Evolutionary conservation across 1,140 invertebrate genomes (phyloP), one percentile per base, ranked within the genome.

Genomic region (Lanistes nyassanus): DNA sequence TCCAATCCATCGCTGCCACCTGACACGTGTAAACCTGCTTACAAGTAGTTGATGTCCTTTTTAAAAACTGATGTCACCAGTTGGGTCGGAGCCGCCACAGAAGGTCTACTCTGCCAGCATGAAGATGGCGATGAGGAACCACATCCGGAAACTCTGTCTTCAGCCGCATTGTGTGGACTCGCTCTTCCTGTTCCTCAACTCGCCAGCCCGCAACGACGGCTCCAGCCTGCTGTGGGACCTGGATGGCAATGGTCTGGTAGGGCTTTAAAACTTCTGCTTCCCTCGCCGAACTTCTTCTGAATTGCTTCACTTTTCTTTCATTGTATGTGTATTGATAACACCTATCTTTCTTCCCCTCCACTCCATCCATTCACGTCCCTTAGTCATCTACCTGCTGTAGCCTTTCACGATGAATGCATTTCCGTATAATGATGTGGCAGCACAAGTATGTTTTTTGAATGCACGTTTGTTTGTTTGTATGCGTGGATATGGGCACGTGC

Each of bases 181-280:
- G 0, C 82, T 92, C 3, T 87, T 91, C 31, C 71, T 92, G 21
- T 92, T 92, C 77, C 73, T 92, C 65, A 91, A 91, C 76, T 90
- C 89, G 74, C 91, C 91, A 0, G 84, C 90, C 0, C 85, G 82
- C 64, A 86, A 82, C 36, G 90, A 91, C 74, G 91, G 91, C 7
- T 86, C 89, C 11, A 84, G 85, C 23, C 81, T 91, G 0, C 86
- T 92, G 0, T 92, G 91, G 91, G 91, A 92, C 81, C 73, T 87
- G 47, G 87, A 92, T 76, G 78, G 83, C 5, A 89, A 92, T 83
- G 91, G 91, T 77, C 79, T 90, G 84, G 91, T 92, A 84, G 84
- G 86, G 78, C 65, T 37, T 3, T 11, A 19, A 26, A 9, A 19
- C n/a, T 26, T 36, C 53, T 6, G 29, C 34, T 26, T 70, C 53